phyloP scores from a whole-genome alignment of 2,113 vertebrate species.

The Hiodon alosoides region DNA sequence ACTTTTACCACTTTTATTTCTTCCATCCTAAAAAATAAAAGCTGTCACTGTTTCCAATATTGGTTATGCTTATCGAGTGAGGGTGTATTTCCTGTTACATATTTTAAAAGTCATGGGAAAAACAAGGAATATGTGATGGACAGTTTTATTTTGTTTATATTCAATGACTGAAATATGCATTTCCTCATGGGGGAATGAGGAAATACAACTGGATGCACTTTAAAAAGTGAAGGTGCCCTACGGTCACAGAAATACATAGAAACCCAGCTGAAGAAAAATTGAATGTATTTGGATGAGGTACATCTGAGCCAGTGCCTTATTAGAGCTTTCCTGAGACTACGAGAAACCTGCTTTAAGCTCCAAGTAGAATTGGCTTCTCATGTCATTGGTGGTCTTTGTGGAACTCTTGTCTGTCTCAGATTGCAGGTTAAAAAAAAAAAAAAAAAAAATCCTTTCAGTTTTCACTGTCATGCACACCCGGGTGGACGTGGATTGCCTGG shows the following conservation, averaged over 20 bases:
- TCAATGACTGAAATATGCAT: no score
- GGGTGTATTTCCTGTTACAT: no score
- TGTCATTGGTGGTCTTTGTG: background rate
- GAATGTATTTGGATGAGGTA: background rate
- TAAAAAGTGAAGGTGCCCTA: no score
- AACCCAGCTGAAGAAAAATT: background rate
- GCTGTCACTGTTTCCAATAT: no score
- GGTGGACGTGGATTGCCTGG: slow-evolving; percentile 17
- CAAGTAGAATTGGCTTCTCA: background rate
- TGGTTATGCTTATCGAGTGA: no score
- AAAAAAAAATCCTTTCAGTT: slow-evolving; percentile 25
- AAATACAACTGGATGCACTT: no score
- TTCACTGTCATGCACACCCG: slow-evolving; percentile 26
- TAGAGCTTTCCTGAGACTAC: background rate
- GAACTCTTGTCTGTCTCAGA: background rate
- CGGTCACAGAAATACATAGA: background rate
- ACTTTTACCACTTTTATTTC: no score
- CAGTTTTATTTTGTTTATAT: no score
- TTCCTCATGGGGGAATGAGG: no score
- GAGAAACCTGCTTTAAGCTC: background rate
- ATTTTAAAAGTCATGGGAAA: no score
- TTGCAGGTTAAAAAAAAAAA: background rate
- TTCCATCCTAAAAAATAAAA: no score
- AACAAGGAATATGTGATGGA: no score
- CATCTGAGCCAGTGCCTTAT: background rate